Base-by-base conservation (phyloP, 1,140 invertebrate species). In the Cotesia typhae region DNA sequence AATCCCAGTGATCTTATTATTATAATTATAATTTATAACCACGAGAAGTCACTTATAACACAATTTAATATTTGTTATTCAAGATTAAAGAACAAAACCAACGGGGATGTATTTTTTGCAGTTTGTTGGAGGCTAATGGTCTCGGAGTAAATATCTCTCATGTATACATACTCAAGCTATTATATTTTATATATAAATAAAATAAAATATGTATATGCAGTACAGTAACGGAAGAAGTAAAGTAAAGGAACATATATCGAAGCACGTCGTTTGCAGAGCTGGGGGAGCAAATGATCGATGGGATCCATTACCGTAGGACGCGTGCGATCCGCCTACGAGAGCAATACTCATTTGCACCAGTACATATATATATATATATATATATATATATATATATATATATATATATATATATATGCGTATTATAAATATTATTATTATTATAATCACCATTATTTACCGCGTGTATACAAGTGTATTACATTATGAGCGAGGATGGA, bases 261-360 rank as follows among this genome's bases (percentile, higher is more conserved):
- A 10, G 6, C 41, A 59, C 57, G 57, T 59, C 57, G 57, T 28
- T 59, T 65, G 7, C 10, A 1, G 10, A 20, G 47, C 6, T 5
- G 5, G 10, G 10, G 47, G 38, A 65, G 14, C 9, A 38, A 37
- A 65, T 65, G 63, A 65, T 65, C 38, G 63, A 65, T 65, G 63
- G 20, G 63, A 65, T 65, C 63, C 63, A 65, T 65, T 65, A 65
- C 20, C 47, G 63, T n/a, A 51, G 63, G 36, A n/a, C 41, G 63
- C 63, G 63, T 51, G 63, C 41, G 41, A 51, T 65, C 63, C 63
- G 63, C 63, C 63, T 20, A 65, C 63, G 63, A 14, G 17, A 65
- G 63, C 37, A 65, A 65, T 12, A 65, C 14, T 51, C 38, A 38
- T 38, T 37, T 36, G 28, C 60, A 36, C 37, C 37, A 63, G 35